Evolutionary conservation across 2,797 vertebrate species (phyloP).

Genomic region (Acanthornis magna): DNA sequence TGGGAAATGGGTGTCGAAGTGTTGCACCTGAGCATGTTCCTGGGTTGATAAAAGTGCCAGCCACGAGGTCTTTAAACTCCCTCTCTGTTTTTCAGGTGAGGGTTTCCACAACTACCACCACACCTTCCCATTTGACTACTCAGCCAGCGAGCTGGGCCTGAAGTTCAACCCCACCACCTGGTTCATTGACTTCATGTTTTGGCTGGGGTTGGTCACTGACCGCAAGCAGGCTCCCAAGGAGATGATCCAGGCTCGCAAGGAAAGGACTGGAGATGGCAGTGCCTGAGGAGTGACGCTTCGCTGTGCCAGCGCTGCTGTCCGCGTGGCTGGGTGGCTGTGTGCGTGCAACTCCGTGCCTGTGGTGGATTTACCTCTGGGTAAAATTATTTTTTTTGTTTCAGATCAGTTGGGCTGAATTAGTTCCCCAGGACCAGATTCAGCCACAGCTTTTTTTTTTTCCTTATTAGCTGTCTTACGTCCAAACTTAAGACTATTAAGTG

Average conservation of each 20-base stretch:
- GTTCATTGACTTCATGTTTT: slow-evolving; percentile 86
- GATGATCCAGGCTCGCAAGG: slow-evolving; percentile 77
- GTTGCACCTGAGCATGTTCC: neutral
- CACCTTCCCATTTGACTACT: slow-evolving; percentile 84
- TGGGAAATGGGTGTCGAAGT: neutral
- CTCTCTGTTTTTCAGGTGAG: slow-evolving; percentile 74
- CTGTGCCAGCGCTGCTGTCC: neutral
- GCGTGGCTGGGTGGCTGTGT: neutral
- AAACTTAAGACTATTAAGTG: slow-evolving; percentile 34
- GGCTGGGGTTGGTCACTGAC: slow-evolving; percentile 79
- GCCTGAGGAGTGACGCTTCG: slow-evolving; percentile 18
- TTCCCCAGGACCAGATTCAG: neutral
- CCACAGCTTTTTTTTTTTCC: neutral
- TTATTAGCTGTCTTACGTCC: slow-evolving; percentile 47
- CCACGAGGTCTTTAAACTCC: neutral
- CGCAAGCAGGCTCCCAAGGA: slow-evolving; percentile 73
- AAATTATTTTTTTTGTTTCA: neutral
- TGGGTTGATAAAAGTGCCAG: neutral
- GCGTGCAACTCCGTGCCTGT: neutral
- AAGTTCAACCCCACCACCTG: slow-evolving; percentile 85
- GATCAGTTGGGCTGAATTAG: neutral
- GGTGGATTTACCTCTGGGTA: neutral
- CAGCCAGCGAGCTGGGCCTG: slow-evolving; percentile 81
- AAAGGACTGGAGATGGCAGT: slow-evolving; percentile 80
- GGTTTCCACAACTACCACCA: slow-evolving; percentile 85